Evolutionary conservation across 2,797 vertebrate genomes (phyloP), one percentile per base, ranked within the genome.

Genomic region (Propithecus deckenii): DNA sequence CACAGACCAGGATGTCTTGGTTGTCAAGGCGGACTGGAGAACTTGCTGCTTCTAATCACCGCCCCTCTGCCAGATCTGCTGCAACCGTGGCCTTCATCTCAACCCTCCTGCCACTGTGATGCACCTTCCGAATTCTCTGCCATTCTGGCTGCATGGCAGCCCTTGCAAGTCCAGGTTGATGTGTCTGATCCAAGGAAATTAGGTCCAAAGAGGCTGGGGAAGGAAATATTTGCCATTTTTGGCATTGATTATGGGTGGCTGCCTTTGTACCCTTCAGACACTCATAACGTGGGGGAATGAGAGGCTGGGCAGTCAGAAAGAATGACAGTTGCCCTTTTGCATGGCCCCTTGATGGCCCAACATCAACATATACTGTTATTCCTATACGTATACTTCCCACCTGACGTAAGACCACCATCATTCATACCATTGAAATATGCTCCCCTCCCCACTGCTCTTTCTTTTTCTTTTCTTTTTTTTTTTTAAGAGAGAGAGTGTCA

Each of bases 61-160:
- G 7, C 2, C 38, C 35, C 20, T 38, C 57, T 67, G 80, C 20
- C 15, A 17, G 20, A 12, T 79, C 48, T 17, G 15, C n/a, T 17
- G n/a, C n/a, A 9, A n/a, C 5, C 0, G 2, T 2, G 2, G 32
- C 35, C 14, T 32, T 28, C 11, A 1, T 79, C 32, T n/a, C 61
- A 5, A 1, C n/a, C 30, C 23, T 81, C 41, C 86, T 61, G 48
- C 25, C n/a, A 18, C 10, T 7, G 1, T 5, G 12, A 50, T 14
- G 6, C 46, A 48, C 4, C 7, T 3, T 0, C 14, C 48, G 78
- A 71, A 57, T n/a, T 46, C 10, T 35, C 63, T 57, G 65, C 48
- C 7, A 11, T 59, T 28, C 30, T 74, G 76, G 32, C 25, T 32
- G 46, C 8, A 0, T 13, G 43, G 52, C 9, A 63, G 43, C 32